Percentiles rank a stretch among this genome's conserved stretches.
Conservation (phyloP, 2,113 vertebrate species). For the Zapus hudsonius region DNA sequence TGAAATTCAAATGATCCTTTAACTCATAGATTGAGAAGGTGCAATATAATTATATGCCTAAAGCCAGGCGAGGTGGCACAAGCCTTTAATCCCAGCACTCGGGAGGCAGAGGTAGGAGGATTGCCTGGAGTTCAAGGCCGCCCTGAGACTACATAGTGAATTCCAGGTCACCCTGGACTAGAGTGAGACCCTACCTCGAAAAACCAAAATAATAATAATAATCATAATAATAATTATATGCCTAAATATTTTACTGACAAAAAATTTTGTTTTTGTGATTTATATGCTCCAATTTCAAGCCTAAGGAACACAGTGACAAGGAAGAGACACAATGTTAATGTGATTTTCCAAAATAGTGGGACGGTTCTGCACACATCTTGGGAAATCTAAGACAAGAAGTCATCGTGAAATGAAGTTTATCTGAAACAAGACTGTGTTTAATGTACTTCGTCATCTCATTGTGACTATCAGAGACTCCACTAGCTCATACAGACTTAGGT, state of each 20-base stretch:
- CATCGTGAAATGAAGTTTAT: background rate
- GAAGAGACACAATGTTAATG: background rate
- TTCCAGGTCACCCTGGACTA: no score
- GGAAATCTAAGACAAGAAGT: background rate
- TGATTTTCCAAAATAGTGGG: background rate
- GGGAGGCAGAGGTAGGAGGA: no score
- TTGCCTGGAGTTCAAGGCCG: no score
- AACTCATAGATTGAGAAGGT: background rate
- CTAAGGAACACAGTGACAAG: background rate
- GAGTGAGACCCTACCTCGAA: no score
- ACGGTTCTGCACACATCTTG: background rate
- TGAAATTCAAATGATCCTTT: conserved; percentile 30
- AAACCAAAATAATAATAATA: no score
- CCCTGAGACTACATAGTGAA: no score
- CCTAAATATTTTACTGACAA: conserved; percentile 5
- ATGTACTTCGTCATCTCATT: background rate
- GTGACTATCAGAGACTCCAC: background rate
- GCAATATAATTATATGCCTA: background rate
- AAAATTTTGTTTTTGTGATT: background rate
- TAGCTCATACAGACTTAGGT: background rate
- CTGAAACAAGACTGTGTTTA: background rate
- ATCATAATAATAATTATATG: no score
- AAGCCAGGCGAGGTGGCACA: no score
- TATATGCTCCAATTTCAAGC: background rate
- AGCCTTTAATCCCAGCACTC: no score